Percentiles rank a stretch among this genome's conserved stretches.
phyloP scores from a whole-genome alignment of 2,888 invertebrate species.

The Geotrupes spiniger region DNA sequence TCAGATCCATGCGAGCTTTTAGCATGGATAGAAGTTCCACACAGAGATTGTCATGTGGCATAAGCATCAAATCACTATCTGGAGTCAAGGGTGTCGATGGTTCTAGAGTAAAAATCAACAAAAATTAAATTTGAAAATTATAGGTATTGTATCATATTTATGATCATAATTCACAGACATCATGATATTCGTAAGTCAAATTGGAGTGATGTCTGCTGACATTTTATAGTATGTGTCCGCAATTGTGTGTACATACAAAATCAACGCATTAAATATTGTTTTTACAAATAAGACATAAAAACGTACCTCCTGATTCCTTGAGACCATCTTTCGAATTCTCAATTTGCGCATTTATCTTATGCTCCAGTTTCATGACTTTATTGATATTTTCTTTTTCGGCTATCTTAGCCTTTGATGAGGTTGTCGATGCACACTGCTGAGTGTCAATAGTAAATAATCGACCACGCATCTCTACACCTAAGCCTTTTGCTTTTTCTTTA shows the following conservation, averaged over 20 bases:
- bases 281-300: no score
- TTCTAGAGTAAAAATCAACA: conserved; percentile 19
- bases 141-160: no score
- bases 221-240: no score
- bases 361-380: conserved; percentile 47
- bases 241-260: no score
- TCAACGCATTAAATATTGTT: no score
- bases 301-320: conserved; percentile 35
- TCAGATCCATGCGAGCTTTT: conserved; percentile 74
- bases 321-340: conserved; percentile 35
- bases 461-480: conserved; percentile 67
- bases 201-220: no score
- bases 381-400: conserved; percentile 48
- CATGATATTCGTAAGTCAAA: no score
- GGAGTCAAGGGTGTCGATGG: conserved; percentile 32
- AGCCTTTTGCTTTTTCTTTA: conserved; percentile 68
- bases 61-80: conserved; percentile 24
- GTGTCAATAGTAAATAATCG: conserved; percentile 42
- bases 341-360: conserved; percentile 45
- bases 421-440: conserved; percentile 30
- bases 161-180: no score
- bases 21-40: conserved; percentile 75
- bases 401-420: conserved; percentile 39
- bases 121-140: no score
- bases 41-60: conserved; percentile 52